Percentiles rank a stretch among this genome's conserved stretches.
These are phyloP conservation scores for Arge pagana DNA, from an alignment of 2,888 invertebrate genomes.

Conservation along the genomic window DNA sequence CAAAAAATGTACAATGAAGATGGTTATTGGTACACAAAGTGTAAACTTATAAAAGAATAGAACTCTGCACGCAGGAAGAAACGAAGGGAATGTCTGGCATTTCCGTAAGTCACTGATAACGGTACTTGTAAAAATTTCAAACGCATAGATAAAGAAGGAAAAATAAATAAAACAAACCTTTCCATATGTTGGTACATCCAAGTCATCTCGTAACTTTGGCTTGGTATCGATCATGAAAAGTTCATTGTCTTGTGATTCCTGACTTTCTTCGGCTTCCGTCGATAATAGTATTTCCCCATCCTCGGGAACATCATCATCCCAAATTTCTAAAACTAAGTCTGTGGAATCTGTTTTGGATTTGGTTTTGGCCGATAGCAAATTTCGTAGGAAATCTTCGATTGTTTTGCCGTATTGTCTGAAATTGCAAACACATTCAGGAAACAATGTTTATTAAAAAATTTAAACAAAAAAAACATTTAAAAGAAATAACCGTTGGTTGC, in stretches of 20 bases:
- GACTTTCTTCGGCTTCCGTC: conserved; percentile 28
- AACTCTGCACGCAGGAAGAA: no score
- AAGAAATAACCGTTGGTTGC: background rate
- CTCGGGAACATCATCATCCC: conserved; percentile 35
- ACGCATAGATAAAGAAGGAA: background rate
- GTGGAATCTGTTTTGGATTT: conserved; percentile 30
- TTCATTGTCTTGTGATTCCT: conserved; percentile 27
- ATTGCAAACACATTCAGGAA: conserved; percentile 4
- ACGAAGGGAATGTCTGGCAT: no score
- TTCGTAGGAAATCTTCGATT: conserved; percentile 38
- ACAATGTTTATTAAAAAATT: background rate
- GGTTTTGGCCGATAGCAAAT: conserved; percentile 28
- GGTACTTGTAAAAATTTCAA: background rate
- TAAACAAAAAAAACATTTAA: conserved; percentile 14
- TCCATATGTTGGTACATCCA: conserved; percentile 56
- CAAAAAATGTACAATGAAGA: no score
- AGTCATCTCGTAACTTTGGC: conserved; percentile 51
- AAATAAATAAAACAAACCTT: conserved; percentile 45
- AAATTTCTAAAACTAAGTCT: conserved; percentile 46
- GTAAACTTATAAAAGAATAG: no score
- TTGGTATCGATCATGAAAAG: conserved; percentile 60
- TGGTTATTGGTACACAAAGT: no score
- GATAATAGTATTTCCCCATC: conserved; percentile 20
- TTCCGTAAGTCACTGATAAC: no score
- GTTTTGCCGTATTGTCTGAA: conserved; percentile 38